Base-by-base conservation (phyloP, 2,888 invertebrate genomes). In the Acleris sparsana region DNA sequence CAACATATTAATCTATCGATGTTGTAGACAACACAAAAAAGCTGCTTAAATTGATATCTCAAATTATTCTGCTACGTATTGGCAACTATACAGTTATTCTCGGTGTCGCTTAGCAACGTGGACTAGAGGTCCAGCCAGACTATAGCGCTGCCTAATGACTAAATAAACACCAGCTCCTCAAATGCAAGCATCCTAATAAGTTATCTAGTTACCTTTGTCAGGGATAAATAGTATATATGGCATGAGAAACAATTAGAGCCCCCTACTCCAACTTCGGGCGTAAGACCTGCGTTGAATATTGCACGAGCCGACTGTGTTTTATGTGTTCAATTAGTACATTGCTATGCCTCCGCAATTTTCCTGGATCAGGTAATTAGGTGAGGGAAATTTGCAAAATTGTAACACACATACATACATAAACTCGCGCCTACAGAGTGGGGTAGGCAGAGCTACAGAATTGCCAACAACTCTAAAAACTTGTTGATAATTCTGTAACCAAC, bases 181-280 rank as follows among this genome's bases (percentile, higher is more conserved):
- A 73, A 75, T 73, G 70, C 76, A 72, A 74, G 73, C 73, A 68
- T 72, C 73, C 73, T 79, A 79, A 80, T 83, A 82, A 78, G 74
- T 82, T 82, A 84, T 77, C 80, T 78, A 78, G 79, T 82, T 84
- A 80, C 76, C 73, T 77, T 70, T 77, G 80, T 79, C 83, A 79
- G 78, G 77, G 78, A 83, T 78, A 83, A 82, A 84, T 80, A 77
- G 75, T 68, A 65, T 67, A 70, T 25, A 56, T 53, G 67, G 75
- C 72, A 73, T 70, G 72, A 75, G 67, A 74, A 72, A 75, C 77
- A 79, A 83, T 83, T 79, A 80, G 70, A 75, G 72, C 71, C 46
- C 69, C 70, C 46, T 16, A 17, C 46, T 46, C 69, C 69, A 69
- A 67, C 49, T 46, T 69, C 67, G 62, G 67, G 62, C 63, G 55